Percentiles rank a stretch among this genome's conserved stretches.
Conservation (phyloP, 2,113 vertebrate species). For the Suricata suricatta region DNA sequence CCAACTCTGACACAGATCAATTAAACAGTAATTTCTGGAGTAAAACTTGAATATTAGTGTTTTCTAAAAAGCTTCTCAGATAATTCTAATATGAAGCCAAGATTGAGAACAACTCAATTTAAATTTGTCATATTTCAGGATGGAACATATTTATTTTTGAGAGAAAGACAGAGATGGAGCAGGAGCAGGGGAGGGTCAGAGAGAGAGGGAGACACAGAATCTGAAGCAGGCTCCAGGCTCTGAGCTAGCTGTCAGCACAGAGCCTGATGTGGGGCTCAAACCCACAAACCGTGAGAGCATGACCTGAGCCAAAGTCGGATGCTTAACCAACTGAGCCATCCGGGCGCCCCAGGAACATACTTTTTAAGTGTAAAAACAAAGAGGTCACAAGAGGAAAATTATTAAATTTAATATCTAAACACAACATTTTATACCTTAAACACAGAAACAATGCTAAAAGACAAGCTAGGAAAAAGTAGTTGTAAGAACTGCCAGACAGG, state of each 20-base stretch:
- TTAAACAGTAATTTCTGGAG: neutral
- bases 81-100: neutral
- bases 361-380: neutral
- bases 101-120: neutral
- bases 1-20: neutral
- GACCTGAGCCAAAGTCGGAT: neutral
- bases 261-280: too few relatives aligned
- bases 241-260: too few relatives aligned
- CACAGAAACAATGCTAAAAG: neutral
- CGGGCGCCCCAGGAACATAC: neutral
- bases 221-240: too few relatives aligned
- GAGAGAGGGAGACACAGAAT: too few relatives aligned
- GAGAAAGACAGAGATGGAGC: too few relatives aligned
- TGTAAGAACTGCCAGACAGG: neutral
- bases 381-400: neutral
- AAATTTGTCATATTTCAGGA: slow-evolving; percentile 14
- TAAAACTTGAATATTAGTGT: neutral
- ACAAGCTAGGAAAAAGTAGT: neutral
- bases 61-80: neutral
- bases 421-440: neutral
- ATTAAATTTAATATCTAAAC: neutral
- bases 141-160: neutral
- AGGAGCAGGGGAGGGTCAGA: too few relatives aligned
- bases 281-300: too few relatives aligned
- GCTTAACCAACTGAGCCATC: neutral